Percentiles rank a stretch among this genome's conserved stretches.
Evolutionary conservation across 37 sponge, comb jelly and placozoan genomes (phyloP).

Genomic region (Eunapius fragilis): DNA sequence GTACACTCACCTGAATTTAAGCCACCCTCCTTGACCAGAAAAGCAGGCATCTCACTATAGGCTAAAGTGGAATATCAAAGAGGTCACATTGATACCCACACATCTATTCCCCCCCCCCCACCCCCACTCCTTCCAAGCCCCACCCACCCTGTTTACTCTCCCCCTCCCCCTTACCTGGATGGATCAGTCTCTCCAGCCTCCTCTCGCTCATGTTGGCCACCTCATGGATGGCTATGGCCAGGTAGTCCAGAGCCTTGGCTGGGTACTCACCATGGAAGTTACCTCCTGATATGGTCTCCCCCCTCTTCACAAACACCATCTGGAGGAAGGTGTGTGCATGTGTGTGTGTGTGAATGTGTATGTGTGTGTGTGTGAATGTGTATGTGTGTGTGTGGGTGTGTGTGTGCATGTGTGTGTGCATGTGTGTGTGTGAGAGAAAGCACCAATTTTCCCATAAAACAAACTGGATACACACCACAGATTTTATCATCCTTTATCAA

Average conservation of each 20-base stretch:
- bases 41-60: conserved; percentile 90
- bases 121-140: conserved; percentile 22
- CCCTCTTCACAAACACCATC: conserved; percentile 74
- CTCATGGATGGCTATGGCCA: conserved; percentile 96
- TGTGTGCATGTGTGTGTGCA: no score
- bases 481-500: no score
- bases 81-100: conserved; percentile 1
- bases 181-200: conserved; percentile 82
- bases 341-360: no score
- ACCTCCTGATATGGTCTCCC: conserved; percentile 86
- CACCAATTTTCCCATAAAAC: no score
- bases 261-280: conserved; percentile 99
- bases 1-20: conserved; percentile 77
- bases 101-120: conserved; percentile 14
- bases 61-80: conserved; percentile 18
- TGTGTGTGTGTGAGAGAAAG: no score
- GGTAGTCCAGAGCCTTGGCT: conserved; percentile 96
- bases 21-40: conserved; percentile 87
- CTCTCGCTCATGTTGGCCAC: conserved; percentile 94
- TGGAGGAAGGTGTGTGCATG: not conserved
- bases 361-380: no score
- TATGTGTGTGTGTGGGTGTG: no score
- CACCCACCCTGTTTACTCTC: conserved; percentile 8
- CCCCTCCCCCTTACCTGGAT: conserved; percentile 63
- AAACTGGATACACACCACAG: no score